phyloP scores from a whole-genome alignment of 2,113 vertebrate species.

The Callithrix jacchus region DNA sequence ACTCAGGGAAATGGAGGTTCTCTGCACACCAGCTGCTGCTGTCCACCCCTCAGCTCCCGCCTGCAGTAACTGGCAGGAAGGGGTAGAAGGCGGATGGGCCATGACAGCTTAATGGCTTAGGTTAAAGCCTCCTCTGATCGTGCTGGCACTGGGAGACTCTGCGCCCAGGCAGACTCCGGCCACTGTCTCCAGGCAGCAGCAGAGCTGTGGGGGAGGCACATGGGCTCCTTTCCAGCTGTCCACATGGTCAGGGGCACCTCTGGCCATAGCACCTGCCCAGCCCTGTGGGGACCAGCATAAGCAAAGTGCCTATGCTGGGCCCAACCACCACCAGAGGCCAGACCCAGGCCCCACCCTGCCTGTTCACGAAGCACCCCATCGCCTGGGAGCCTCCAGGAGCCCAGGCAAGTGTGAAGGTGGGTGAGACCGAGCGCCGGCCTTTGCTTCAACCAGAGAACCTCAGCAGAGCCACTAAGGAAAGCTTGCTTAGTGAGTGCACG shows the following conservation, averaged over 20 bases:
- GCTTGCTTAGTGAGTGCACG: no score
- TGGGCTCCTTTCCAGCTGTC: background rate
- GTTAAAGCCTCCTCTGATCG: background rate
- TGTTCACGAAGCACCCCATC: no score
- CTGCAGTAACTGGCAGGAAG: background rate
- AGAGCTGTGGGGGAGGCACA: no score
- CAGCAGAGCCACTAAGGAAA: background rate
- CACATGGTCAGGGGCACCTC: background rate
- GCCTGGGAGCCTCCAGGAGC: background rate
- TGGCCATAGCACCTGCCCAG: accelerated
- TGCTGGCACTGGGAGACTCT: background rate
- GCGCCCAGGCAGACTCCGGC: accelerated
- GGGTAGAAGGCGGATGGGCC: background rate
- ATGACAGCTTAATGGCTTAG: conserved; percentile 36
- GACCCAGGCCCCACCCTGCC: background rate
- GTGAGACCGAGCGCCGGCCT: accelerated
- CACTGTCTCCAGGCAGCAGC: no score
- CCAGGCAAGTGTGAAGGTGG: background rate
- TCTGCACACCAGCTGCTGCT: no score
- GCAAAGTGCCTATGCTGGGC: no score
- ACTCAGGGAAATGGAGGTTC: background rate
- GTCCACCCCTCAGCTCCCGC: background rate
- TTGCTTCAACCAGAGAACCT: background rate
- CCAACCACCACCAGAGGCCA: background rate
- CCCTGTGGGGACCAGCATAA: background rate